Percentiles rank a stretch among this genome's conserved stretches.
phyloP scores from a whole-genome alignment of 1,140 invertebrate species.

The Drosophila aff. region DNA sequence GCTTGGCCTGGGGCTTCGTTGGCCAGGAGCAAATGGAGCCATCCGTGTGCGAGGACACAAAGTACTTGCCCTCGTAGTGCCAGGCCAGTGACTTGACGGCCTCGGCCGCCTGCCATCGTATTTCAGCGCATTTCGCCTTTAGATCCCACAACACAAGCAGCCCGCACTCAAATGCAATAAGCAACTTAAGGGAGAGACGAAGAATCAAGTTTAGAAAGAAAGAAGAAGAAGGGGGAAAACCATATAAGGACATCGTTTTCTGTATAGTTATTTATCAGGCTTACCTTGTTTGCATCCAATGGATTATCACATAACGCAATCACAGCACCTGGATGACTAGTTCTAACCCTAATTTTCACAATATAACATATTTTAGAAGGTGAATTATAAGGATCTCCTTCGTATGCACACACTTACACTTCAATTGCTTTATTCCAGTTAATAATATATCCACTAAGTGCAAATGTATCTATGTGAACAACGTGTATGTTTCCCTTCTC shows the following conservation, averaged over 20 bases:
- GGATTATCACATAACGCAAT: slow-evolving; percentile 98
- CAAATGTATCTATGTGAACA: slow-evolving; percentile 98
- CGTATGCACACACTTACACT: slow-evolving; percentile 92
- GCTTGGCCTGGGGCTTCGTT: slow-evolving; percentile 90
- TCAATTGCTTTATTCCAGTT: slow-evolving; percentile 99
- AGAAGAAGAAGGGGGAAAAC: neutral
- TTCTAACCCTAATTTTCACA: slow-evolving; percentile 90
- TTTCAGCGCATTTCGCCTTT: slow-evolving; percentile 91
- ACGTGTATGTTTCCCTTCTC: slow-evolving; percentile 99
- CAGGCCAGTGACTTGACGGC: slow-evolving; percentile 95
- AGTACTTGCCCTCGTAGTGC: slow-evolving; percentile 99
- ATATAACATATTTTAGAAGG: neutral
- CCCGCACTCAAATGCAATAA: slow-evolving; percentile 98
- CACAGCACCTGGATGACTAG: slow-evolving; percentile 97
- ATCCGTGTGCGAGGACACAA: slow-evolving; percentile 98
- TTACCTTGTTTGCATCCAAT: slow-evolving; percentile 96
- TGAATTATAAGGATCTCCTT: neutral
- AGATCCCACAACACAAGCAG: slow-evolving; percentile 98
- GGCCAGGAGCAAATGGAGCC: slow-evolving; percentile 97
- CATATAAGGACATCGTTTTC: neutral
- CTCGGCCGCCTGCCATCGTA: slow-evolving; percentile 92
- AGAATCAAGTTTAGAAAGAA: neutral
- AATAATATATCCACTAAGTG: slow-evolving; percentile 98
- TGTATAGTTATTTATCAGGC: too few species aligned
- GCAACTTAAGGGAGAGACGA: slow-evolving; percentile 88